Evolutionary conservation across 2,113 vertebrate species (phyloP).

Genomic region (Euleptes europaea): DNA sequence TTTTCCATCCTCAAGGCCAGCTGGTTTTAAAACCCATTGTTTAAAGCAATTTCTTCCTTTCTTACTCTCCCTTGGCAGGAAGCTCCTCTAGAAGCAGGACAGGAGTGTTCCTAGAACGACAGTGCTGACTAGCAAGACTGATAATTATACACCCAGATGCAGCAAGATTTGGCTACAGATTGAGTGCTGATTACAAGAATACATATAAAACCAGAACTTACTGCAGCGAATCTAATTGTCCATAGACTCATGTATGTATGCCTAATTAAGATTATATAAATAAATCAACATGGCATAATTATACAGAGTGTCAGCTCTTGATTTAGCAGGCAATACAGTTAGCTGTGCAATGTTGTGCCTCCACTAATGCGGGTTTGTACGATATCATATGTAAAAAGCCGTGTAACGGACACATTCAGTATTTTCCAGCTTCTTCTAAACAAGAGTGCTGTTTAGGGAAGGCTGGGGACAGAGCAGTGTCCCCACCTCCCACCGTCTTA

Average conservation of each 20-base stretch:
- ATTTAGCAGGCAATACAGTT: neutral
- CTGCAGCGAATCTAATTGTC: constrained; percentile 12
- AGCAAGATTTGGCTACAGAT: neutral
- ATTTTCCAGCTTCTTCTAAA: neutral
- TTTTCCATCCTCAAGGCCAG: neutral
- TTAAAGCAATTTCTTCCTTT: neutral
- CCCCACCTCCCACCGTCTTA: too few species aligned
- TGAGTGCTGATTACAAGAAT: neutral
- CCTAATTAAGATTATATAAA: neutral
- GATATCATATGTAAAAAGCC: neutral
- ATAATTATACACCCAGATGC: neutral
- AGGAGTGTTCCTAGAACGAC: neutral
- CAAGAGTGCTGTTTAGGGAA: neutral
- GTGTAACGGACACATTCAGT: neutral
- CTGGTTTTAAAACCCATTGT: neutral
- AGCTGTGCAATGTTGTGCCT: neutral
- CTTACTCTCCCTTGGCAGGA: too few species aligned
- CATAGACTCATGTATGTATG: neutral
- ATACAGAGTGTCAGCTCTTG: neutral
- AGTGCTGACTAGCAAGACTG: neutral
- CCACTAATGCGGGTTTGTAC: neutral
- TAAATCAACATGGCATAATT: constrained; percentile 17
- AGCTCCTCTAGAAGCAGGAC: neutral
- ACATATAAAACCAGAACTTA: neutral
- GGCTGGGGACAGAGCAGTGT: neutral